Base-by-base conservation (phyloP, 2,113 vertebrate species). In the Malurus melanocephalus region DNA sequence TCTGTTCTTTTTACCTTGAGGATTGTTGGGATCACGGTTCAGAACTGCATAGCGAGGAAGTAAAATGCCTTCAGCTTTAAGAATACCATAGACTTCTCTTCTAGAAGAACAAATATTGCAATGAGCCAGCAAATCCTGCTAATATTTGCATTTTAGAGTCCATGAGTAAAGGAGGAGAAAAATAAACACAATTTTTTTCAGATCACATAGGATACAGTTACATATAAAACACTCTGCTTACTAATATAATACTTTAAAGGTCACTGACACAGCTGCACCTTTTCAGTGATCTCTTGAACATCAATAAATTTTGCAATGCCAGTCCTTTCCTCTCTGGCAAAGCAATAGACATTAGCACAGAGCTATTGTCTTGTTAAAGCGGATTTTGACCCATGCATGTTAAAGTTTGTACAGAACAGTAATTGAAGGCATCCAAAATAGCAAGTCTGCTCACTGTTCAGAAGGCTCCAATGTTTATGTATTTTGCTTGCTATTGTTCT, bases 11-110 rank as follows among this genome's bases (percentile, higher is more conserved):
- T 94, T 97, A 99, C 98, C 98, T 94, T 98, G 98, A 23, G 98
- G 98, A 94, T 98, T 98, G 93, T 98, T 98, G 88, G 98, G 98
- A 94, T 98, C 98, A 82, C 98, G 96, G 93, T 98, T 98, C 76
- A 99, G 96, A 92, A 99, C 97, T 64, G 98, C 98, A 42, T 98
- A 99, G 74, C 98, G 98, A 89, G 98, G 98, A 95, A 99, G 98
- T 78, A 98, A 97, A 94, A 99, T 98, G 38, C 98, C 98, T 96
- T 98, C 98, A 62, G 97, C 97, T 94, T 98, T 98, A 82, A 99
- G 97, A 92, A 98, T 99, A 71, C 97, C 92, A 67, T 99, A 99
- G 28, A 99, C 98, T 94, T 98, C 98, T 94, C 98, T 98, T 96
- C 98, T 99, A 77, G 53, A 95, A 81, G n/a, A 65, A 84, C 57